Percentiles rank a stretch among this genome's conserved stretches.
These are phyloP conservation scores for Chesias legatella DNA, from an alignment of 2,888 invertebrate species.

Conservation along the genomic window DNA sequence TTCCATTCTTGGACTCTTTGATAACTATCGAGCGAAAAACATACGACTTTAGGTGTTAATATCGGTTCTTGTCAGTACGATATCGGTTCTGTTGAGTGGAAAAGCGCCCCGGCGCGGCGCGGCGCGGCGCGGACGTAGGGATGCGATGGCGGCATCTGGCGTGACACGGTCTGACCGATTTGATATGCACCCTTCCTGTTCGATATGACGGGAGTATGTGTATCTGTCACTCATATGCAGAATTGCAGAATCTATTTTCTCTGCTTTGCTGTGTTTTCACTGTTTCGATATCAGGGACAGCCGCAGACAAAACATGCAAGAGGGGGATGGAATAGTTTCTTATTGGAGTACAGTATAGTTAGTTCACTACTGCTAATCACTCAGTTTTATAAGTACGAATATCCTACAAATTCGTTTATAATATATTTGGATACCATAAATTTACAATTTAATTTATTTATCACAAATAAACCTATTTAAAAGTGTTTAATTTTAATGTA, in stretches of 20 bases:
- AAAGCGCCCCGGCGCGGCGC: too few relatives aligned
- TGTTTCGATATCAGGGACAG: slow-evolving; percentile 13
- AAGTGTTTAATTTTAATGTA: slow-evolving; percentile 19
- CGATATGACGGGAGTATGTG: slow-evolving; percentile 35
- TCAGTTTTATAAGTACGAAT: too few relatives aligned
- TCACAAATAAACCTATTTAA: slow-evolving; percentile 7
- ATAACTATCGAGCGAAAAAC: too few relatives aligned
- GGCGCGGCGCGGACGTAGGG: too few relatives aligned
- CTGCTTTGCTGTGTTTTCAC: slow-evolving; percentile 19
- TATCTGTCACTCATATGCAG: slow-evolving; percentile 29
- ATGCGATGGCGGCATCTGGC: slow-evolving; percentile 38
- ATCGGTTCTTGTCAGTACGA: too few relatives aligned
- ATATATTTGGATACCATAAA: too few relatives aligned
- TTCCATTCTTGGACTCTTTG: too few relatives aligned
- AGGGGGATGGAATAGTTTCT: slow-evolving; percentile 5
- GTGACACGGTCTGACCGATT: slow-evolving; percentile 64
- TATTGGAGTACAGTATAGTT: neutral
- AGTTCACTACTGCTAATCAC: neutral
- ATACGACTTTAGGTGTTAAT: too few relatives aligned
- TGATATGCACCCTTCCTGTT: slow-evolving; percentile 70
- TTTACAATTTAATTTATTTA: too few relatives aligned
- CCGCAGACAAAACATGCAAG: slow-evolving; percentile 2
- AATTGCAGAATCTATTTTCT: slow-evolving; percentile 22
- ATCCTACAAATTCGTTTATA: too few relatives aligned
- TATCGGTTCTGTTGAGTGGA: too few relatives aligned